These are phyloP conservation scores for Melanogrammus aeglefinus DNA, from an alignment of 2,797 vertebrate species.

Conservation along the genomic window DNA sequence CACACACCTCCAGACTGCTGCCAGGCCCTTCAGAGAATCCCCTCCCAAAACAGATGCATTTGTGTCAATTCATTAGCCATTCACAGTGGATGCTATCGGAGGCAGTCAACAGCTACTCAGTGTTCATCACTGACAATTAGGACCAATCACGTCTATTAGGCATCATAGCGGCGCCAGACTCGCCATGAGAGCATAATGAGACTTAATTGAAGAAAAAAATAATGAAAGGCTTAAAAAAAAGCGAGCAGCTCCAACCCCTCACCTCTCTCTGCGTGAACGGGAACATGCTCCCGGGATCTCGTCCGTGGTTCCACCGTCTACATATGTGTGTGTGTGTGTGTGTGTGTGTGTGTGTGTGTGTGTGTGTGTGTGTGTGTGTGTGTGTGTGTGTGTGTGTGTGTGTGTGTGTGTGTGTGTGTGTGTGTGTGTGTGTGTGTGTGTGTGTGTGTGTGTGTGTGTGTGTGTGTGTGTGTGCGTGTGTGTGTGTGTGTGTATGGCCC, in stretches of 20 bases:
- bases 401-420: not conserved
- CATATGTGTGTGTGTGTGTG: not conserved
- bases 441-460: not conserved
- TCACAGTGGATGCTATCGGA: slow-evolving; percentile 64
- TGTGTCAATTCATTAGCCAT: slow-evolving; percentile 63
- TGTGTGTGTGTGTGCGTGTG: not conserved
- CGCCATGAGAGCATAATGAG: slow-evolving; percentile 58
- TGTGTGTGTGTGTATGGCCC: not conserved
- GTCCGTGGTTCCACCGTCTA: not conserved
- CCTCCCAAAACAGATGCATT: slow-evolving; percentile 57
- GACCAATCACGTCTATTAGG: slow-evolving; percentile 67
- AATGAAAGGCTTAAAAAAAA: slow-evolving; percentile 27
- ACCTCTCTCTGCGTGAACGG: slow-evolving; percentile 23
- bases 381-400: not conserved
- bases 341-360: not conserved
- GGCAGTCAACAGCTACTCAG: slow-evolving; percentile 69
- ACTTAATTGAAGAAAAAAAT: slow-evolving; percentile 51
- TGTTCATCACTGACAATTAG: slow-evolving; percentile 75
- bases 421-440: not conserved
- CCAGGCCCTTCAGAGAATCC: not conserved
- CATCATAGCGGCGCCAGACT: slow-evolving; percentile 63
- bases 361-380: not conserved
- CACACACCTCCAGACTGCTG: not conserved
- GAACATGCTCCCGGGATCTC: not conserved
- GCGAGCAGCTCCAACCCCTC: slow-evolving; percentile 24